Evolutionary conservation across 2,113 vertebrate genomes (phyloP), one percentile per base, ranked within the genome.

Genomic region (Rhea americana): DNA sequence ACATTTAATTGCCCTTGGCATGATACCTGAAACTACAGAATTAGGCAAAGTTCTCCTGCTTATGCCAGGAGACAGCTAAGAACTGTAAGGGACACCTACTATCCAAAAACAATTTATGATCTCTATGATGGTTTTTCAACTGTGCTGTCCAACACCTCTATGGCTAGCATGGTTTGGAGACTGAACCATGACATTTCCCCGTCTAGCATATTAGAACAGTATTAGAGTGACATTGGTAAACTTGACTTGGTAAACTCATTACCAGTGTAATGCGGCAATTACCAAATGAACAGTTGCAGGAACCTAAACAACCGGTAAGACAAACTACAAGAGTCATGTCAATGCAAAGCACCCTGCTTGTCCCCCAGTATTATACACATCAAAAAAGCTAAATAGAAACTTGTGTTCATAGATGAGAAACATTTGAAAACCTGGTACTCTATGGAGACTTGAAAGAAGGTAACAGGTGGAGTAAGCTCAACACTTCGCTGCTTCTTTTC

Each of bases 251-350:
- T 14, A 77, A 0, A 1, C 58, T 86, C 35, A 90, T 66, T 80
- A 47, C 3, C 45, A n/a, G 37, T 39, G 9, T 17, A 77, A 43
- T 30, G 32, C 39, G 81, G 55, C 68, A 75, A 18, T 0, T 58
- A 58, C 16, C 55, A 58, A 58, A 32, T 58, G 55, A 6, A 24
- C 50, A 68, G n/a, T 1, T 50, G 17, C 61, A 82, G 37, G 47
- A 51, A 59, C 51, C 21, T 72, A 68, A 56, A 32, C 25, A 13
- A 35, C 43, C 51, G 7, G 18, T 8, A 73, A 47, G 24, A 87
- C 17, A 66, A 85, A 66, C 45, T 9, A 37, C 0, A 0, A 56
- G 48, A 43, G 51, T 19, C 39, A 21, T 0, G 6, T 4, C 0
- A 0, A 66, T 26, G 56, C 0, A 3, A 25, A 21, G 74, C 43